Evolutionary conservation across 2,113 vertebrate genomes (phyloP).

Genomic region (Typhlomys cinereus): DNA sequence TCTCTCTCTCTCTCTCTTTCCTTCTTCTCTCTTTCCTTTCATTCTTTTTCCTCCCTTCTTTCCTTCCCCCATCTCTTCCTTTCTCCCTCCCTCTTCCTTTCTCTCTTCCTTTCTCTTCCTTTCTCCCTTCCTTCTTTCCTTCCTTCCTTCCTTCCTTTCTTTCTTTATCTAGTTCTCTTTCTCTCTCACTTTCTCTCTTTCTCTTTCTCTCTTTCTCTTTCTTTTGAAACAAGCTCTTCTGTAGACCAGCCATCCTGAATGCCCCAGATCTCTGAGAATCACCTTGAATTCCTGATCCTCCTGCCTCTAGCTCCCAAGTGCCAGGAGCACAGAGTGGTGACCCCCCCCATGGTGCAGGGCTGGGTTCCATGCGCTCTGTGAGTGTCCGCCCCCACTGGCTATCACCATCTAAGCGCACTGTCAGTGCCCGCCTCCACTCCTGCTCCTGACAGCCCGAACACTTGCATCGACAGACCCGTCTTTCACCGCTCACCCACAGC

Average conservation of each 20-base stretch:
- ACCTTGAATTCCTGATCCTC: not conserved
- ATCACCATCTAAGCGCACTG: not conserved
- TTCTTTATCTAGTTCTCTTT: no score
- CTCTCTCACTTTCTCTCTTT: no score
- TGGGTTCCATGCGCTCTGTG: not conserved
- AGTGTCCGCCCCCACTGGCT: not conserved
- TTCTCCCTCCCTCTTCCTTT: no score
- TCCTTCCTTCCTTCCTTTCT: no score
- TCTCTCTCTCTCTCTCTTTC: no score
- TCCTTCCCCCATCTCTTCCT: no score
- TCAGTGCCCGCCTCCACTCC: not conserved
- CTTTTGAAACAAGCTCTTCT: not conserved
- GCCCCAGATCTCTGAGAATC: not conserved
- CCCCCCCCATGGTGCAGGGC: not conserved
- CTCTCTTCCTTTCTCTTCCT: no score
- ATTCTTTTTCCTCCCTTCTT: no score
- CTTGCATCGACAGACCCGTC: constrained; percentile 27
- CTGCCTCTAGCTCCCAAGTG: not conserved
- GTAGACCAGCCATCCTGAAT: not conserved
- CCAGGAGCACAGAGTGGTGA: not conserved
- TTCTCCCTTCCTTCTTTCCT: no score
- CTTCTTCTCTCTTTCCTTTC: no score
- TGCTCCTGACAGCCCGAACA: not conserved
- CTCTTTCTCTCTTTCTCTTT: no score
- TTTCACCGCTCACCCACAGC: not conserved